Evolutionary conservation across 2,113 vertebrate genomes (phyloP).

Genomic region (Nipponia nippon): DNA sequence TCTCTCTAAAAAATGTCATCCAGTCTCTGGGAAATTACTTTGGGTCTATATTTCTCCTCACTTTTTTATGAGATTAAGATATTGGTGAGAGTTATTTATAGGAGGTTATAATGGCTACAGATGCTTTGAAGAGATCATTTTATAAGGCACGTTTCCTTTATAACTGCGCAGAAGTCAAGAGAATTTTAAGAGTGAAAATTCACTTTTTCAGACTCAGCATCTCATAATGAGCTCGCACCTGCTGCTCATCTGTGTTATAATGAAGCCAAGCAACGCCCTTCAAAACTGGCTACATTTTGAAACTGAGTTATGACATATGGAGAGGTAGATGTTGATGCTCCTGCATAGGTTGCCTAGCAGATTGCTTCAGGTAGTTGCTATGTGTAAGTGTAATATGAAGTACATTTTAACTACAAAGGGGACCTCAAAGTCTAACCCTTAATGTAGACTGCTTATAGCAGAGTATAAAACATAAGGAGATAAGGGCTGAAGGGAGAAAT

Average conservation of each 20-base stretch:
- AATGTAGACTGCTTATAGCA: neutral
- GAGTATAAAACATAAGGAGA: neutral
- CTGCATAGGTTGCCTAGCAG: neutral
- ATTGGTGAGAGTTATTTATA: neutral
- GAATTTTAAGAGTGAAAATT: neutral
- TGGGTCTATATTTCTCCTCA: neutral
- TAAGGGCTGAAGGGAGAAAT: neutral
- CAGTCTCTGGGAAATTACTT: neutral
- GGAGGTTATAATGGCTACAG: neutral
- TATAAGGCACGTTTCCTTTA: neutral
- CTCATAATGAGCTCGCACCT: neutral
- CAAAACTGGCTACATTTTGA: neutral
- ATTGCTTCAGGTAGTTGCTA: neutral
- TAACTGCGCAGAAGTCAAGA: neutral
- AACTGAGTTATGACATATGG: neutral
- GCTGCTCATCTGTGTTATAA: neutral
- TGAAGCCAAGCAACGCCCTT: neutral
- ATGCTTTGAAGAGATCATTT: neutral
- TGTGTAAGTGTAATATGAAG: neutral
- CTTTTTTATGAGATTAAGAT: neutral
- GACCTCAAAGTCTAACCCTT: neutral
- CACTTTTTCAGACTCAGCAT: neutral
- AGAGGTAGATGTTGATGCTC: neutral
- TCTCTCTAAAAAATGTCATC: neutral
- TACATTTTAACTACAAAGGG: neutral